A percentile compares a stretch with the other conserved stretches of the same genome.
Evolutionary conservation across 2,797 vertebrate species (phyloP).

Genomic region (Channallabes apus): DNA sequence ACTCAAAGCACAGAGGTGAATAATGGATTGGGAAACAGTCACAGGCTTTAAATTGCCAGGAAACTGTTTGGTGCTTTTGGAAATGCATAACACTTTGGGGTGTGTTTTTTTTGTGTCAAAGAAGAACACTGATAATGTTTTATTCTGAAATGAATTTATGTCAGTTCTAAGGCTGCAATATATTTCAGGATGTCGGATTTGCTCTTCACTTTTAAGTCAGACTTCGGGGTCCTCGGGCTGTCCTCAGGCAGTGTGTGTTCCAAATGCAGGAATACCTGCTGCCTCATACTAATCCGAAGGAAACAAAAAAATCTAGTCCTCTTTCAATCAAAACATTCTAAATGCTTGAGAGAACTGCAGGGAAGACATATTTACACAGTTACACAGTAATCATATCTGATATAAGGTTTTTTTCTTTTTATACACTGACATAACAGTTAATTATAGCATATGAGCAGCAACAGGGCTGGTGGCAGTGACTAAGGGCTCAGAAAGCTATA

Average conservation of each 20-base stretch:
- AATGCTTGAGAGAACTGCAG: not conserved
- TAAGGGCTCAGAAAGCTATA: not conserved
- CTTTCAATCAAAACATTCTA: not conserved
- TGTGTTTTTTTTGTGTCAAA: not conserved
- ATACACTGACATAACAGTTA: not conserved
- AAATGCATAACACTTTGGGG: not conserved
- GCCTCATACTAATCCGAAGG: not conserved
- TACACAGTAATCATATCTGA: not conserved
- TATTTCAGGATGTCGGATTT: not conserved
- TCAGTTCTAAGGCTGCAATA: not conserved
- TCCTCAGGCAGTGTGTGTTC: slow-evolving; percentile 5
- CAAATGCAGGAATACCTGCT: not conserved
- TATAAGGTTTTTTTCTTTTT: not conserved
- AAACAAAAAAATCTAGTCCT: not conserved
- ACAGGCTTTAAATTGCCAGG: not conserved
- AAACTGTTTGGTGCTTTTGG: not conserved
- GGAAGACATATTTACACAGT: not conserved
- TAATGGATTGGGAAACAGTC: not conserved
- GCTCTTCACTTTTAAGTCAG: not conserved
- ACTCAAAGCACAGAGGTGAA: not conserved
- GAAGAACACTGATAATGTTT: not conserved
- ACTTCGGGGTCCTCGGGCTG: not conserved
- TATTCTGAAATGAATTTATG: not conserved
- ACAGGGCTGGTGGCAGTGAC: not conserved
- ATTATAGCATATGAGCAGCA: not conserved